Percentiles rank a stretch among this genome's conserved stretches.
Evolutionary conservation across 2,113 vertebrate species (phyloP).

Genomic region (Engystomops pustulosus): DNA sequence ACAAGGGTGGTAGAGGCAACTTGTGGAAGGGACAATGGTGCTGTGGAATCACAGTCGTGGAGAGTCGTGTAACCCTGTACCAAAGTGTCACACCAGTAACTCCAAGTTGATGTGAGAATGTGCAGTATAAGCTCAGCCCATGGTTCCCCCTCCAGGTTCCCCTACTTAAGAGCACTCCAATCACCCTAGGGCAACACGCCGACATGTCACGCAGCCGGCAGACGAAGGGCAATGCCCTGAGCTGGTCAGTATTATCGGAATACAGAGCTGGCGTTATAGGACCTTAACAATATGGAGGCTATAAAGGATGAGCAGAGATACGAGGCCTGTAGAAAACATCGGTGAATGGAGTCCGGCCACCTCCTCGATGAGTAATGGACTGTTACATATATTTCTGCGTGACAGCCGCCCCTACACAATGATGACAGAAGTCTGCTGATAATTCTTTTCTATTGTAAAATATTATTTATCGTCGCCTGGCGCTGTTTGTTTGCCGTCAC

Average conservation of each 20-base stretch:
- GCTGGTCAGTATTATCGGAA: background rate
- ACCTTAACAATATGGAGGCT: background rate
- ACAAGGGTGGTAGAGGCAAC: slow-evolving; percentile 39
- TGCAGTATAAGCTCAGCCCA: background rate
- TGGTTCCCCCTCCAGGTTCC: background rate
- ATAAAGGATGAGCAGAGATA: too few species aligned
- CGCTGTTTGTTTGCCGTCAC: too few species aligned
- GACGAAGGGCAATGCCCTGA: background rate
- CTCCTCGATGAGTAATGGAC: too few species aligned
- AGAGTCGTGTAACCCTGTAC: too few species aligned
- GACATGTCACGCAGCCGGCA: background rate
- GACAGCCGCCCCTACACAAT: too few species aligned
- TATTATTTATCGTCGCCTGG: background rate
- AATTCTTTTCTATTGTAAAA: background rate
- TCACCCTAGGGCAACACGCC: background rate
- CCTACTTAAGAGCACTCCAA: slow-evolving; percentile 21
- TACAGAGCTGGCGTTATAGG: background rate
- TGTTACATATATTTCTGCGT: background rate
- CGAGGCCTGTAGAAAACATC: too few species aligned
- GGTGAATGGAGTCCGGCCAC: too few species aligned
- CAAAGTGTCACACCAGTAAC: too few species aligned
- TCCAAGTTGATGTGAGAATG: too few species aligned
- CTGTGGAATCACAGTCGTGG: too few species aligned
- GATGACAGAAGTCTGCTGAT: too few species aligned
- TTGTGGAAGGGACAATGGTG: background rate